Evolutionary conservation across 2,888 invertebrate species (phyloP).

Genomic region (Chymomyza fuscimana): DNA sequence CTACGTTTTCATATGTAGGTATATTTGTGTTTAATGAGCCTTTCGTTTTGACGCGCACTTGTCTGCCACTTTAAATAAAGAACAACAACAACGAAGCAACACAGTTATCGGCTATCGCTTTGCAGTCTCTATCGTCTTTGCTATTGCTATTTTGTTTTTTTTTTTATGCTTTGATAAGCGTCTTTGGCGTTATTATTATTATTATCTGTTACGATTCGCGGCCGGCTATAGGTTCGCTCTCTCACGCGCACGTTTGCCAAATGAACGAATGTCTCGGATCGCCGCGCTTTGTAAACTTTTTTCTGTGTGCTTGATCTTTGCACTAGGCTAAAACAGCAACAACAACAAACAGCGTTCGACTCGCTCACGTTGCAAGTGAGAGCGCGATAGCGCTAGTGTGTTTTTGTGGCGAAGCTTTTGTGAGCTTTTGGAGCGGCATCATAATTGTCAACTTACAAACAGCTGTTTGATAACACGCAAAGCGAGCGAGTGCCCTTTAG

Average conservation of each 20-base stretch:
- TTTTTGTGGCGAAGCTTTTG: conserved; percentile 20
- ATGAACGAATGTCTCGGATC: conserved; percentile 32
- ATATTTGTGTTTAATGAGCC: not conserved
- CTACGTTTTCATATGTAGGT: not conserved
- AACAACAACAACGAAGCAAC: conserved; percentile 22
- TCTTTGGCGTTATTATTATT: conserved; percentile 2
- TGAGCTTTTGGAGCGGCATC: conserved; percentile 1
- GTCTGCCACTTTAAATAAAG: conserved; percentile 11
- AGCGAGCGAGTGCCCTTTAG: not conserved
- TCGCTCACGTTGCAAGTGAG: conserved; percentile 14
- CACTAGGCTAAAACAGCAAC: conserved; percentile 17
- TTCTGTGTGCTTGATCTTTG: conserved; percentile 17
- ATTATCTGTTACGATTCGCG: not conserved
- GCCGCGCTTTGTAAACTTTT: conserved; percentile 25
- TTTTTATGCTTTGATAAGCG: conserved; percentile 46
- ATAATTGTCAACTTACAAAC: conserved; percentile 12
- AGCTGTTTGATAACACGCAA: conserved; percentile 45
- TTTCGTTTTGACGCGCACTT: conserved; percentile 18
- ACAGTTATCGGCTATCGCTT: conserved; percentile 36
- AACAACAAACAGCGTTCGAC: conserved; percentile 9
- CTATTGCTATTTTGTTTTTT: conserved; percentile 7
- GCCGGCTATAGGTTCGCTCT: conserved; percentile 10
- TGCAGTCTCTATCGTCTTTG: not conserved
- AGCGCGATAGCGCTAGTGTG: conserved; percentile 21
- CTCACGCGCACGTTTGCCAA: conserved; percentile 30